Percentiles rank a stretch among this genome's conserved stretches.
These are phyloP conservation scores for Cephus pygmeus DNA, from an alignment of 2,888 invertebrate species.

Conservation along the genomic window DNA sequence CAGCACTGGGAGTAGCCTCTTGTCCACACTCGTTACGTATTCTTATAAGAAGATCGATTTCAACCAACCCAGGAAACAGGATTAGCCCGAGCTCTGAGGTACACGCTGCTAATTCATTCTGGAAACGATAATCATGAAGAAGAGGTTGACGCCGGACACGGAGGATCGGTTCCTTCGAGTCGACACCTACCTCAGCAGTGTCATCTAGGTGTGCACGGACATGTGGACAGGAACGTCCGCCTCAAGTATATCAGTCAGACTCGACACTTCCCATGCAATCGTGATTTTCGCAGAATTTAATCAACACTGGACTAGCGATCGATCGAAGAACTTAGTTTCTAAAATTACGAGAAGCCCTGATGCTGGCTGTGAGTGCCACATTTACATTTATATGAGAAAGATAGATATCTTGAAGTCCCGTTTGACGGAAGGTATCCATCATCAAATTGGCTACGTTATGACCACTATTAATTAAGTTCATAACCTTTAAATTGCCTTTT, in stretches of 20 bases:
- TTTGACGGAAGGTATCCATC: neutral
- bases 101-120: neutral
- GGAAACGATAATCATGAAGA: neutral
- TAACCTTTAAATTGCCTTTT: too few species aligned
- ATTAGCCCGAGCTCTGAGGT: neutral
- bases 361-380: neutral
- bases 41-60: neutral
- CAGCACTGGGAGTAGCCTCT: neutral
- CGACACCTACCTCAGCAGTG: neutral
- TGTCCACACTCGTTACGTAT: neutral
- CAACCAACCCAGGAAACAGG: neutral
- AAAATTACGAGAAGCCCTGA: neutral
- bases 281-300: neutral
- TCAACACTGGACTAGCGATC: neutral
- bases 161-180: neutral
- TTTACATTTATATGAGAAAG: neutral
- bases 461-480: too few species aligned
- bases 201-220: neutral
- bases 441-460: neutral
- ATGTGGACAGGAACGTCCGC: neutral
- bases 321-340: neutral
- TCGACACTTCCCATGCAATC: neutral
- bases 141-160: neutral
- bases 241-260: neutral
- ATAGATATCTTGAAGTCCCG: neutral